Percentiles rank a stretch among this genome's conserved stretches.
phyloP scores from a whole-genome alignment of 2,113 vertebrate genomes.

The Neolamprologus kungweensis region DNA sequence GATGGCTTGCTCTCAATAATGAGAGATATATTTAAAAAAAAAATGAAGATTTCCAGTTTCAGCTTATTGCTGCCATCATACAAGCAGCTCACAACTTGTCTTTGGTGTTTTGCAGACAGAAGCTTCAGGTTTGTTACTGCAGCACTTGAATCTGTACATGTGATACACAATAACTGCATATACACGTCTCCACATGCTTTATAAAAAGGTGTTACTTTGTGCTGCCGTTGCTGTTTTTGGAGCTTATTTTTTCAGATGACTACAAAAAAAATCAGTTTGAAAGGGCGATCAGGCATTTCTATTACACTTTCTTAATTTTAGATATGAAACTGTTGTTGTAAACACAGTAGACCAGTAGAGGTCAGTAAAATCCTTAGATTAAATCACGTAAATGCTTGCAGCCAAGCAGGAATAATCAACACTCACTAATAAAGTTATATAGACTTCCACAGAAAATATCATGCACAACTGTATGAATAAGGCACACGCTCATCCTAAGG shows the following conservation, averaged over 20 bases:
- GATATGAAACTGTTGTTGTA: background rate
- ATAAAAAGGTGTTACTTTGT: background rate
- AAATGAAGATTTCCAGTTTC: background rate
- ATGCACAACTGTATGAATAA: background rate
- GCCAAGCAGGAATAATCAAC: background rate
- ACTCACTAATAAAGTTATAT: background rate
- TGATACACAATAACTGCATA: background rate
- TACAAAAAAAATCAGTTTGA: background rate
- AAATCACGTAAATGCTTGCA: background rate
- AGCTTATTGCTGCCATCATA: no score
- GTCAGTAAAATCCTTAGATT: background rate
- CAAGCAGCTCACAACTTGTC: background rate
- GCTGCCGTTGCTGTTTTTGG: background rate
- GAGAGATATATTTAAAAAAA: background rate
- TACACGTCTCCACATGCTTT: background rate
- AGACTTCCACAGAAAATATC: background rate
- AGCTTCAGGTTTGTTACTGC: background rate
- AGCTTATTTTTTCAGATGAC: background rate
- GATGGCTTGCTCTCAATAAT: background rate
- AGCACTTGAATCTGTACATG: background rate
- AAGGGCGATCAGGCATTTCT: background rate
- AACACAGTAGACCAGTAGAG: constrained; percentile 1
- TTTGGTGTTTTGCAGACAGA: background rate
- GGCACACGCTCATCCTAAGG: background rate
- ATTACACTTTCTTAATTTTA: background rate